Conservation (phyloP, 2,113 vertebrate species). For the Eublepharis macularius region DNA sequence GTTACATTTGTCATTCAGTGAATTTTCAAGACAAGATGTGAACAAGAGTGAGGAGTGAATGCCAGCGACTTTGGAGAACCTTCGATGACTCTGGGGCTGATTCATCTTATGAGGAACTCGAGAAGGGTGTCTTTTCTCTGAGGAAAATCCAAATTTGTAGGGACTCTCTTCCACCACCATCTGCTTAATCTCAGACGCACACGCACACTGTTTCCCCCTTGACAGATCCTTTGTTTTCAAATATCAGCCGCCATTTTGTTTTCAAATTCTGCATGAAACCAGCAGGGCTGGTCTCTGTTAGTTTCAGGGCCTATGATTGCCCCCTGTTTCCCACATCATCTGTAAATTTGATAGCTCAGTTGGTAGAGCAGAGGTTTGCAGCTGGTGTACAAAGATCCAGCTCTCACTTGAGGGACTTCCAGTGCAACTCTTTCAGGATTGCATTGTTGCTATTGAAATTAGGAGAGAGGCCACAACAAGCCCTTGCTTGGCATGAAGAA, state of each 20-base stretch:
- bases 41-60: background rate
- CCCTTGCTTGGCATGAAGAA: too few species aligned
- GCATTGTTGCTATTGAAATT: too few species aligned
- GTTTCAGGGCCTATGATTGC: background rate
- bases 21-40: background rate
- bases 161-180: background rate
- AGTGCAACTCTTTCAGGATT: too few species aligned
- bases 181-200: background rate
- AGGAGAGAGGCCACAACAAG: too few species aligned
- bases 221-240: background rate
- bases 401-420: too few species aligned
- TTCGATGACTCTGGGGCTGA: background rate
- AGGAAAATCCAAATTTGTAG: background rate
- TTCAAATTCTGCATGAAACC: background rate
- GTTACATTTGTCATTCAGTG: background rate
- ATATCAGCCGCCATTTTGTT: background rate
- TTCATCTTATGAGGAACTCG: constrained; percentile 26
- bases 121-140: background rate
- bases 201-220: background rate
- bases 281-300: background rate
- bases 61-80: constrained; percentile 3
- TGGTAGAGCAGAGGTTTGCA: too few species aligned
- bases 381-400: too few species aligned
- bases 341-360: too few species aligned
- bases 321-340: too few species aligned